These are phyloP conservation scores for Ichneumoninae sp. DNA, from an alignment of 2,888 invertebrate species.

Conservation along the genomic window DNA sequence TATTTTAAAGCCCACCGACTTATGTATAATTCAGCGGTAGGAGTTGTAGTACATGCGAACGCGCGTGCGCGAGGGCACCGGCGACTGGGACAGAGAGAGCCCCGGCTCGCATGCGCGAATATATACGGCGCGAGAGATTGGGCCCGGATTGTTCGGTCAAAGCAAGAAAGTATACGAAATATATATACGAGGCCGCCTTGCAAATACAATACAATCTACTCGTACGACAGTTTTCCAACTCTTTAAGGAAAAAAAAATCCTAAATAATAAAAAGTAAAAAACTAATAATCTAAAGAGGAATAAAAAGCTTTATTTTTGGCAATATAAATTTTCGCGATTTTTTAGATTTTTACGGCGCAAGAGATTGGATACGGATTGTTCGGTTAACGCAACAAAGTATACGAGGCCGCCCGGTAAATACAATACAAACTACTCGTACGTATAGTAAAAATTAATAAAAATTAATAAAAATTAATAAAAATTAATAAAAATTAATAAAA, in stretches of 20 bases:
- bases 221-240: not conserved
- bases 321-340: too few relatives aligned
- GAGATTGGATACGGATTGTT: too few relatives aligned
- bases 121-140: constrained; percentile 75
- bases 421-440: too few relatives aligned
- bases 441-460: too few relatives aligned
- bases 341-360: too few relatives aligned
- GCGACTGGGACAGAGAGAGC: constrained; percentile 61
- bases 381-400: too few relatives aligned
- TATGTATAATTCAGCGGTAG: constrained; percentile 82
- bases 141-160: constrained; percentile 75
- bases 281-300: too few relatives aligned
- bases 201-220: not conserved
- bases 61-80: constrained; percentile 73
- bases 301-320: too few relatives aligned
- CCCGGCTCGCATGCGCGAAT: constrained; percentile 69
- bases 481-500: too few relatives aligned
- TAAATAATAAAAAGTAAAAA: too few relatives aligned
- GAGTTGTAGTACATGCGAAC: constrained; percentile 73
- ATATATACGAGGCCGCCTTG: not conserved
- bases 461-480: too few relatives aligned
- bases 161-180: constrained; percentile 59
- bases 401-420: too few relatives aligned
- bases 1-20: constrained; percentile 79
- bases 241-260: not conserved